Conservation (phyloP, 2,888 invertebrate species). For the Caenorhabditis auriculariae region DNA sequence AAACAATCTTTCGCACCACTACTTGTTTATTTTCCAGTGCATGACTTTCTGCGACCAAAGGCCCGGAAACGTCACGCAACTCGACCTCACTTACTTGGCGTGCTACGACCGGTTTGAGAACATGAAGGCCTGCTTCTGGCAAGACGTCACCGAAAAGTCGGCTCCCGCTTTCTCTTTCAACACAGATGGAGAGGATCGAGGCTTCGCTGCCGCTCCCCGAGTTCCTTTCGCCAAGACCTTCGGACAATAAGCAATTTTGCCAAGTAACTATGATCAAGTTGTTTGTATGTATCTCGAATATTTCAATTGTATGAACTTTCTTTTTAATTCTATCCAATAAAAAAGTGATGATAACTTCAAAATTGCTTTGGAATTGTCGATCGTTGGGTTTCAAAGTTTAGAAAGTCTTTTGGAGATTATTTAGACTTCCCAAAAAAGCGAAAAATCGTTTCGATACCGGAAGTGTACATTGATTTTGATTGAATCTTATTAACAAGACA, state of each 20-base stretch:
- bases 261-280: no score
- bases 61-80: conserved; percentile 52
- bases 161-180: conserved; percentile 28
- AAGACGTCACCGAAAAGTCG: conserved; percentile 25
- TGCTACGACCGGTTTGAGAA: conserved; percentile 52
- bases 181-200: conserved; percentile 13
- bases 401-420: no score
- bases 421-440: no score
- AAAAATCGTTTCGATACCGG: no score
- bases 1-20: no score
- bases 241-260: conserved; percentile 33
- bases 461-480: neutral
- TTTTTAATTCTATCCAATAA: no score
- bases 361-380: no score
- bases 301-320: no score
- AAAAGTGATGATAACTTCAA: no score
- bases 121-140: conserved; percentile 55
- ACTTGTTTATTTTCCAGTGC: no score
- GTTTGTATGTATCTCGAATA: no score
- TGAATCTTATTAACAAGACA: neutral
- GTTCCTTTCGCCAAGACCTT: conserved; percentile 33
- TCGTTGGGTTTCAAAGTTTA: no score
- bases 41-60: conserved; percentile 54
- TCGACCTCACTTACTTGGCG: conserved; percentile 48
- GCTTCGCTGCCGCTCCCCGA: conserved; percentile 9